Conservation (phyloP, 1,140 invertebrate species). For the Papilio helenus region DNA sequence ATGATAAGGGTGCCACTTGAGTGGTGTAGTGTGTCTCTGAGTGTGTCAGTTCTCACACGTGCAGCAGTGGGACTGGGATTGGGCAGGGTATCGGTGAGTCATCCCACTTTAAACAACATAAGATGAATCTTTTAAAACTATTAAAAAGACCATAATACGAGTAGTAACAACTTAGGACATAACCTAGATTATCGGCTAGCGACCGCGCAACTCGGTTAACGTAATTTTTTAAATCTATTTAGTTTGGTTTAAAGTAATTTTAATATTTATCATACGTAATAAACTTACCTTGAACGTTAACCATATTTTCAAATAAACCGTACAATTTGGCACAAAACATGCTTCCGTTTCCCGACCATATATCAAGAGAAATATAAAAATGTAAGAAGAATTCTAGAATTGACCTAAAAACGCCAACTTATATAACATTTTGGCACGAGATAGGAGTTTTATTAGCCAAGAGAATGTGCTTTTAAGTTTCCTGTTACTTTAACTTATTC, state of each 20-base stretch:
- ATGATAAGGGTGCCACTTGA: background rate
- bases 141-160: too few relatives aligned
- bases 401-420: background rate
- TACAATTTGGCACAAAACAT: conserved; percentile 10
- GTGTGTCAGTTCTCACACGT: background rate
- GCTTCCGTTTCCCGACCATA: background rate
- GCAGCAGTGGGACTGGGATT: background rate
- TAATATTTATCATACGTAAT: background rate
- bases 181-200: too few relatives aligned
- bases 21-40: background rate
- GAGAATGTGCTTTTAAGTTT: conserved; percentile 3
- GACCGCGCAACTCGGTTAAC: background rate
- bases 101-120: background rate
- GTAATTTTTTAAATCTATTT: too few relatives aligned
- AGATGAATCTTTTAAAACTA: background rate
- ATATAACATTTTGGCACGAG: conserved; percentile 1
- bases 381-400: background rate
- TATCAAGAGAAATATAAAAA: conserved; percentile 22
- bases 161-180: too few relatives aligned
- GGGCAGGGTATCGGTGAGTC: background rate
- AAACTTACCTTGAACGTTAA: background rate
- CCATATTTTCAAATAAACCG: background rate
- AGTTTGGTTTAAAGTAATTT: background rate
- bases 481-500: background rate
- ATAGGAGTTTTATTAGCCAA: conserved; percentile 2